These are phyloP conservation scores for Nipponacmea schrenckii DNA, from an alignment of 2,888 invertebrate genomes.

Conservation along the genomic window DNA sequence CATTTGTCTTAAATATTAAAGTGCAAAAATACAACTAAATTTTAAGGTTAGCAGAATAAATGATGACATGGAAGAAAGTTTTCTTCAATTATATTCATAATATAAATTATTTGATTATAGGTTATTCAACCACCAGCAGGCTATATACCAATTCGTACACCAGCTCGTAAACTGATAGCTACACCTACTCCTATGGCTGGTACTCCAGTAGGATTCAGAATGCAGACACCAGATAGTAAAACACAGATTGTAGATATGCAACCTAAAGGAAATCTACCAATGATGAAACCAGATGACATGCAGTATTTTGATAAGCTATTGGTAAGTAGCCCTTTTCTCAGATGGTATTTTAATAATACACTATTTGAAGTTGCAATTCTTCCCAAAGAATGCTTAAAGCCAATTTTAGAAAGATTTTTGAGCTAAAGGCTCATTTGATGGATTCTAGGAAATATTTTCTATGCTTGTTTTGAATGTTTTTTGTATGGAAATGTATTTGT, in stretches of 20 bases:
- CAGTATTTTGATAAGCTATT: conserved; percentile 99
- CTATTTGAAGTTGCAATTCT: not conserved
- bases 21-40: too few relatives aligned
- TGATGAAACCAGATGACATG: conserved; percentile 99
- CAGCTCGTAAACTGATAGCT: conserved; percentile 95
- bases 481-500: too few relatives aligned
- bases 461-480: too few relatives aligned
- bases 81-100: too few relatives aligned
- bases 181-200: conserved; percentile 92
- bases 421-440: too few relatives aligned
- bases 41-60: too few relatives aligned
- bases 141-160: conserved; percentile 96
- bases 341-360: not conserved
- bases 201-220: conserved; percentile 67
- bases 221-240: conserved; percentile 68
- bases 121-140: conserved; percentile 90
- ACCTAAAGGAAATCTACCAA: conserved; percentile 94
- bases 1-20: too few relatives aligned
- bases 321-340: conserved; percentile 59
- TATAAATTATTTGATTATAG: conserved; percentile 36
- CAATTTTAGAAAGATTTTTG: not conserved
- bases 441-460: not conserved
- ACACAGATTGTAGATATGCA: conserved; percentile 88
- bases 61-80: too few relatives aligned
- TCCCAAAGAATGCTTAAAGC: not conserved